These are phyloP conservation scores for Mormoops blainvillei DNA, from an alignment of 2,113 vertebrate genomes.

Conservation along the genomic window DNA sequence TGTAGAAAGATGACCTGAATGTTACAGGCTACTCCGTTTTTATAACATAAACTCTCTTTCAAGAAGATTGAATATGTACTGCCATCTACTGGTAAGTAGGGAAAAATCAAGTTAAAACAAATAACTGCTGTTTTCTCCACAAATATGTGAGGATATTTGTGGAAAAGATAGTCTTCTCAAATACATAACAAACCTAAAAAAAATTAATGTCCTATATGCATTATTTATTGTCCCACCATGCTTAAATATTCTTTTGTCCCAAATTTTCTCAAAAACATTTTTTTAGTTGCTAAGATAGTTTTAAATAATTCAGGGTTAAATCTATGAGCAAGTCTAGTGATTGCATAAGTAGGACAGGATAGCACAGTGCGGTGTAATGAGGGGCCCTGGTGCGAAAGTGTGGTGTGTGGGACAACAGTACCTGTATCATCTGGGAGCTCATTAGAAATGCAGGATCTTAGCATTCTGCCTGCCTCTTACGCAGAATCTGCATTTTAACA, in stretches of 20 bases:
- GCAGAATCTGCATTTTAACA: not conserved
- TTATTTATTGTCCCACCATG: not conserved
- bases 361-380: not conserved
- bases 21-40: not conserved
- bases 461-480: not conserved
- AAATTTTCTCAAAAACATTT: not conserved
- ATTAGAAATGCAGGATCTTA: not conserved
- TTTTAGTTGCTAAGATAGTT: not conserved
- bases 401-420: not conserved
- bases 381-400: not conserved
- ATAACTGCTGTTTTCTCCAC: not conserved
- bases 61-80: conserved; percentile 75
- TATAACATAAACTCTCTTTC: not conserved
- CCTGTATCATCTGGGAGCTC: not conserved
- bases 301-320: not conserved
- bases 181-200: not conserved
- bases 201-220: not conserved
- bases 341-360: not conserved
- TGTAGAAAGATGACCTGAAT: not conserved
- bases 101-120: not conserved
- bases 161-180: conserved; percentile 17
- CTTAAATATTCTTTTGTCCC: not conserved
- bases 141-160: not conserved
- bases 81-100: conserved; percentile 80
- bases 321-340: not conserved